These are phyloP conservation scores for Heliconius aoede DNA, from an alignment of 2,888 invertebrate genomes.

Conservation along the genomic window DNA sequence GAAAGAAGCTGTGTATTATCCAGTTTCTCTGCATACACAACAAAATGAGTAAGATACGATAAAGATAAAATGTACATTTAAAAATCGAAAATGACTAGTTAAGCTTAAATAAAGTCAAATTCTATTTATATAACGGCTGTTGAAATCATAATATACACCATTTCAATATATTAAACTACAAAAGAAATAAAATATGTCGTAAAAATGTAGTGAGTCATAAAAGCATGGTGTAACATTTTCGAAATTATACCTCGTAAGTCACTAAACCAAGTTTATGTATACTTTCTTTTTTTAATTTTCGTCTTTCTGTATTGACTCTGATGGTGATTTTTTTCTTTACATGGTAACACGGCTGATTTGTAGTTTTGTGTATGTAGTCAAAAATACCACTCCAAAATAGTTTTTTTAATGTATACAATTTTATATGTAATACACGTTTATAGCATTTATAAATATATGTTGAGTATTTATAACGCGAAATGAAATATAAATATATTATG, in stretches of 20 bases:
- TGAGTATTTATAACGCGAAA: neutral
- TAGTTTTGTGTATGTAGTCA: neutral
- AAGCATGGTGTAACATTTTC: conserved; percentile 36
- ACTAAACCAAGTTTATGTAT: conserved; percentile 47
- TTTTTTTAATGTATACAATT: neutral
- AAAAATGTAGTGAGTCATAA: conserved; percentile 33
- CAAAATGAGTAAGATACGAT: neutral
- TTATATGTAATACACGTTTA: neutral
- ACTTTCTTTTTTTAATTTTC: conserved; percentile 43
- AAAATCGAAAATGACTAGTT: neutral
- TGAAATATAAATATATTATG: neutral
- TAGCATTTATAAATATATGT: neutral
- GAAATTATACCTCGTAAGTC: conserved; percentile 46
- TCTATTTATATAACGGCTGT: neutral
- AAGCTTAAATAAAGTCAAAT: neutral
- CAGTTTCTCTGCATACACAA: neutral
- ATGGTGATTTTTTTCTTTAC: conserved; percentile 32
- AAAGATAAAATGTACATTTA: neutral
- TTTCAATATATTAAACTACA: neutral
- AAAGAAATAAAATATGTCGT: conserved; percentile 17
- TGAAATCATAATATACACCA: neutral
- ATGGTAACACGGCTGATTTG: conserved; percentile 15
- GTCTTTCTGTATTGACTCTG: conserved; percentile 26
- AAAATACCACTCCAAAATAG: neutral
- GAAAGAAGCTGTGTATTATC: neutral